Percentiles rank a stretch among this genome's conserved stretches.
phyloP scores from a whole-genome alignment of 2,113 vertebrate genomes.

The Hippoglossus stenolepis region DNA sequence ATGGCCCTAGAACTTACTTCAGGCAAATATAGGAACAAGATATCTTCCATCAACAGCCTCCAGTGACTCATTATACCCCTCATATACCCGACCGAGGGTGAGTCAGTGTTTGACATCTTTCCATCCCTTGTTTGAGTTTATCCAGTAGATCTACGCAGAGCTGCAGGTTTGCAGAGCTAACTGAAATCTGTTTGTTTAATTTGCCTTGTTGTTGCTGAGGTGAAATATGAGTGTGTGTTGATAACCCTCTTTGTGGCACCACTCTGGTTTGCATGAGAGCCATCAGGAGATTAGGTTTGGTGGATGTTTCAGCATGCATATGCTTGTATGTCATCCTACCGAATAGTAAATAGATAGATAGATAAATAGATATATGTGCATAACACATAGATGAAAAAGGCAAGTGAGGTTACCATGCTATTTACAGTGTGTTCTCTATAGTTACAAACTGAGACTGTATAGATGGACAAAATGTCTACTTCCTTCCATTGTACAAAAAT shows the following conservation, averaged over 20 bases:
- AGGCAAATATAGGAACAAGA: slow-evolving; percentile 24
- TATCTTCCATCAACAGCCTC: slow-evolving; percentile 32
- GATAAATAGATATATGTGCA: background rate
- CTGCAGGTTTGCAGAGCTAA: slow-evolving; percentile 11
- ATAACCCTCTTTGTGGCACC: slow-evolving; percentile 3
- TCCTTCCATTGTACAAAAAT: too few relatives aligned
- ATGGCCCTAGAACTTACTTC: slow-evolving; percentile 3
- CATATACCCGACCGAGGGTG: slow-evolving; percentile 24
- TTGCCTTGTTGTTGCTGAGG: background rate
- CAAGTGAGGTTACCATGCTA: background rate
- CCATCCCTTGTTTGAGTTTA: slow-evolving; percentile 66
- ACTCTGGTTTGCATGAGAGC: background rate
- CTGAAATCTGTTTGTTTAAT: slow-evolving; percentile 15
- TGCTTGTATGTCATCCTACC: background rate
- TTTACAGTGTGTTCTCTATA: too few relatives aligned
- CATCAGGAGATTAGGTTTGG: background rate
- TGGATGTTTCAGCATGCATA: background rate
- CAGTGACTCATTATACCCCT: slow-evolving; percentile 59
- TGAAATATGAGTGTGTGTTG: slow-evolving; percentile 2
- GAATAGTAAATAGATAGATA: background rate
- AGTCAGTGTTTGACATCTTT: slow-evolving; percentile 61
- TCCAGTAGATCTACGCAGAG: slow-evolving; percentile 12
- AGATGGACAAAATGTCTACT: too few relatives aligned
- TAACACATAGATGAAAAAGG: background rate
- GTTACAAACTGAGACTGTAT: too few relatives aligned